Evolutionary conservation across 1,140 invertebrate species (phyloP).

Genomic region (Brachionus sp.): DNA sequence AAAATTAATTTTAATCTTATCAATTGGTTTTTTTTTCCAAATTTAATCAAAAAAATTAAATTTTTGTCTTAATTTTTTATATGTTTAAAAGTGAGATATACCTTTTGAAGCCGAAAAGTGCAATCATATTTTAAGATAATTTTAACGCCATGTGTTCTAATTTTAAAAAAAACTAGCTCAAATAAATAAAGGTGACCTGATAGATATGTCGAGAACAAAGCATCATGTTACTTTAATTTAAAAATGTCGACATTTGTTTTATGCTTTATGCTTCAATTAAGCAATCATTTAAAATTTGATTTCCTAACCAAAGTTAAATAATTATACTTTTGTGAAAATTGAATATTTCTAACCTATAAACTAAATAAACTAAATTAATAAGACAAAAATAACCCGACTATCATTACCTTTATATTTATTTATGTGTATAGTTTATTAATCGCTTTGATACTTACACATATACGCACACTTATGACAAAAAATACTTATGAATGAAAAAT

Average conservation of each 20-base stretch:
- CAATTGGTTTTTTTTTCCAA: too few species aligned
- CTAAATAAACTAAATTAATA: background rate
- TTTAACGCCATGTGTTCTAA: background rate
- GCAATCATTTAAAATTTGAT: background rate
- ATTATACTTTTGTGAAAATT: background rate
- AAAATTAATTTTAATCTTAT: too few species aligned
- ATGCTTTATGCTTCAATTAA: background rate
- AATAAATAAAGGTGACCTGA: background rate
- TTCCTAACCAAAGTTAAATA: background rate
- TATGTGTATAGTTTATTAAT: background rate
- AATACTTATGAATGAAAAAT: slow-evolving; percentile 1
- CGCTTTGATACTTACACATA: background rate
- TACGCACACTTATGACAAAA: background rate
- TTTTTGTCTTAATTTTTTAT: background rate
- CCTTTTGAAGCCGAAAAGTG: background rate
- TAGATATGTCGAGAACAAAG: background rate
- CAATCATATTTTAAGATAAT: background rate
- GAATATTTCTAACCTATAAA: background rate
- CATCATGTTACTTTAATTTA: background rate
- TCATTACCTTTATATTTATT: background rate
- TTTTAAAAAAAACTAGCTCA: background rate
- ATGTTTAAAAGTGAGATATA: background rate
- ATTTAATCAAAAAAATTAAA: too few species aligned
- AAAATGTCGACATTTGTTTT: background rate
- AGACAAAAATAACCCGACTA: background rate